Evolutionary conservation across 1,140 invertebrate species (phyloP).

Genomic region (Caenorhabditis elegans): DNA sequence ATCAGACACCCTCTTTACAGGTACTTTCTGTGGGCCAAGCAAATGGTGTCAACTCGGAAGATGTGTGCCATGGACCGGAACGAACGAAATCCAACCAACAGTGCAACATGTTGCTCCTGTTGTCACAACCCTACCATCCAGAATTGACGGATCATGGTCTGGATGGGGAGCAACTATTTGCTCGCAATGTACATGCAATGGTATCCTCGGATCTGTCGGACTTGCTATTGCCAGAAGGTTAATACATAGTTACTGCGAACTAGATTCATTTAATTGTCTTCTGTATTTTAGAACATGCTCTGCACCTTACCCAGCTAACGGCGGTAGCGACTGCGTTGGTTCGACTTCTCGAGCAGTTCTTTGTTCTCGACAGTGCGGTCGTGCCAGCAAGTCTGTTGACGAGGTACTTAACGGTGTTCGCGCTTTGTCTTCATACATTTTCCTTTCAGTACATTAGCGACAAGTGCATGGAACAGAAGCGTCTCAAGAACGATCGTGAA

Average conservation of each 20-base stretch:
- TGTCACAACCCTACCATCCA: slow-evolving; percentile 29
- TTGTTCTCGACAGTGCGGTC: slow-evolving; percentile 54
- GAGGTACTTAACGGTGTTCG: slow-evolving; percentile 52
- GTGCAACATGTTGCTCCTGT: slow-evolving; percentile 8
- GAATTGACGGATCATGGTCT: slow-evolving; percentile 61
- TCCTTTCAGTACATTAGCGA: slow-evolving; percentile 57
- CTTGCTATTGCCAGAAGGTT: slow-evolving; percentile 48
- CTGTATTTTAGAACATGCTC: slow-evolving; percentile 48
- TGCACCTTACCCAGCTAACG: slow-evolving; percentile 57
- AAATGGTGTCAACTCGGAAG: slow-evolving; percentile 66
- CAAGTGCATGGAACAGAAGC: slow-evolving; percentile 62
- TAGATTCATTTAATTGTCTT: not conserved
- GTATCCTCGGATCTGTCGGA: slow-evolving; percentile 57
- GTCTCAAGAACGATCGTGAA: slow-evolving; percentile 60
- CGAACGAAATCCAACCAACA: slow-evolving; percentile 27
- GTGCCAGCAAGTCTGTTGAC: slow-evolving; percentile 52
- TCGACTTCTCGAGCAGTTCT: slow-evolving; percentile 57
- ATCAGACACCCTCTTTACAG: not conserved
- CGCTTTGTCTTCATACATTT: slow-evolving; percentile 30
- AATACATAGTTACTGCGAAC: not conserved
- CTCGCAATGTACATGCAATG: slow-evolving; percentile 54
- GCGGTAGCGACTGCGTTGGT: slow-evolving; percentile 61
- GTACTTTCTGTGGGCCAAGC: slow-evolving; percentile 59
- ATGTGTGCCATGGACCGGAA: slow-evolving; percentile 61
- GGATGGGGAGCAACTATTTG: slow-evolving; percentile 54